These are phyloP conservation scores for Anguilla marmorata DNA, from an alignment of 2,797 vertebrate genomes.

Conservation along the genomic window DNA sequence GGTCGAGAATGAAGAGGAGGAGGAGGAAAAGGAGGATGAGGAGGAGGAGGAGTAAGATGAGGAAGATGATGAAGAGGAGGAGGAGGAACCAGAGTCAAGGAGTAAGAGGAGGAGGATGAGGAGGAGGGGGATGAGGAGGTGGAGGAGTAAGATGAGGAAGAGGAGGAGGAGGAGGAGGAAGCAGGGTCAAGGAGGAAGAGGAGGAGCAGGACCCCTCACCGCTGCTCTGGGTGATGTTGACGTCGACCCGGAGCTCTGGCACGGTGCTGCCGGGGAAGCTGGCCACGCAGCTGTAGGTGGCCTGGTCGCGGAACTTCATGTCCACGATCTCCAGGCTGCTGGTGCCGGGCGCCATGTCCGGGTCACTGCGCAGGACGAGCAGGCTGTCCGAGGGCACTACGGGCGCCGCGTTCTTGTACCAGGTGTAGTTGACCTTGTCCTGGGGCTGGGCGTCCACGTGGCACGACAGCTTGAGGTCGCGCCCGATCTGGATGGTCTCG, in stretches of 20 bases:
- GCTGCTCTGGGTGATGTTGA: conserved; percentile 97
- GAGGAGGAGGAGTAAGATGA: not conserved
- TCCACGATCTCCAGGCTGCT: conserved; percentile 96
- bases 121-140: not conserved
- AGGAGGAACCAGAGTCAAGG: not conserved
- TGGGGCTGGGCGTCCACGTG: conserved; percentile 94
- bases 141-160: not conserved
- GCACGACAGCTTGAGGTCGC: conserved; percentile 96
- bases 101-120: conserved; percentile 30
- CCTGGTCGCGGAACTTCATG: conserved; percentile 93
- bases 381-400: conserved; percentile 84
- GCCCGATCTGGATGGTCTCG: conserved; percentile 93
- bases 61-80: no score
- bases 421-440: conserved; percentile 95
- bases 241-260: conserved; percentile 86
- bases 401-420: conserved; percentile 89
- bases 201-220: conserved; percentile 69
- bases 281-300: conserved; percentile 89
- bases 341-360: conserved; percentile 88
- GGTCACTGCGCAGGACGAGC: conserved; percentile 89
- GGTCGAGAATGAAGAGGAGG: not conserved
- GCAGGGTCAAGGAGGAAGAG: not conserved
- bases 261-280: conserved; percentile 86
- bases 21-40: no score
- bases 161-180: not conserved